Evolutionary conservation across 2,888 invertebrate genomes (phyloP), one percentile per base, ranked within the genome.

Genomic region (Cenopis cana): DNA sequence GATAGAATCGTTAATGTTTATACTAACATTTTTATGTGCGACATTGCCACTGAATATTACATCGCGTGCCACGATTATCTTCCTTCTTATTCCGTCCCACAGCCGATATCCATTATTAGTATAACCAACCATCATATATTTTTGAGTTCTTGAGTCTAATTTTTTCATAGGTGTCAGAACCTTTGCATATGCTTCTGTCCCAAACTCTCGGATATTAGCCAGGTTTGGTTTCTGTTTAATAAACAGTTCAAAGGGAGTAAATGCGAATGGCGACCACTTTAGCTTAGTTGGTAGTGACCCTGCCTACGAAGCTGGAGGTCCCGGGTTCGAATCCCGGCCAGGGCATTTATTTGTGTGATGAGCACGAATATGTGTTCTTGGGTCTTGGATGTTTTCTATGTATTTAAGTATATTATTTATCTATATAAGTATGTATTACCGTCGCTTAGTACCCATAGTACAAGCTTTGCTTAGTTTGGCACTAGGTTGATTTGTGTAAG

Each of bases 31-130:
- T 9, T 3, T 36, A 18, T 57, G 17, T 57, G 11, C 50, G 20
- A 50, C 50, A 18, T 50, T 57, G 1, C 12, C 18, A 57, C 17
- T 59, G 18, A 59, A 59, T 59, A 41, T 41, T 18, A 41, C 38
- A 38, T 59, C 57, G 17, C 38, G 57, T 6, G 57, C 38, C 18
- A 59, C 57, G 18, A 59, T 59, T 18, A 59, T 38, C 18, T 59
- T 41, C 1, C 57, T 18, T 41, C 33, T 59, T 59, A 12, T 38
- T 17, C 41, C 38, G 14, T 59, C 20, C 41, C 57, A 59, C 10
- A 41, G 20, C 18, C 38, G 36, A 38, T 41, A 59, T 20, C 38
- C 38, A 14, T 41, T 59, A 14, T 59, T 59, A 18, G 57, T 38
- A 20, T 59, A 41, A 6, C 57, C 57, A 38, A 59, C 18, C 57